Percentiles rank a stretch among this genome's conserved stretches.
Conservation (phyloP, 2,113 vertebrate species). For the Varanus salvator region DNA sequence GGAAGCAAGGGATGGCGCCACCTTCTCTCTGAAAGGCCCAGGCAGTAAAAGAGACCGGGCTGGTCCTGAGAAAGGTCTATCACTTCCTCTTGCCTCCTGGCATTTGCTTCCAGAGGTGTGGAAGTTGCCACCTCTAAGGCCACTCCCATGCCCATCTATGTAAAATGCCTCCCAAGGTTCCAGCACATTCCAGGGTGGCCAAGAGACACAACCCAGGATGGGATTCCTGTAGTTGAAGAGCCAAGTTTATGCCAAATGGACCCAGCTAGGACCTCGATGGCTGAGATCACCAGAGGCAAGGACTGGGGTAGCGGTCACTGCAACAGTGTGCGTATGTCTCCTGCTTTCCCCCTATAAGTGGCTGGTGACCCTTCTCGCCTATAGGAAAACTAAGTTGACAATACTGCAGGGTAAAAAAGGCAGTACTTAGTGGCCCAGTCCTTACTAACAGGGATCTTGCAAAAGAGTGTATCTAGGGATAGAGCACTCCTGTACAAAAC, state of each 20-base stretch:
- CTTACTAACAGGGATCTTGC: background rate
- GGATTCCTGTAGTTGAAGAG: background rate
- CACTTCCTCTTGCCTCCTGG: background rate
- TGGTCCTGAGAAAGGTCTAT: too few relatives aligned
- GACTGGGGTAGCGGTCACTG: background rate
- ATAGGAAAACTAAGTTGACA: too few relatives aligned
- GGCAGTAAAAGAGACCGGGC: background rate
- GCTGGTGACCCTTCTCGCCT: background rate
- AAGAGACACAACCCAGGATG: background rate
- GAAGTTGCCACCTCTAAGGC: background rate
- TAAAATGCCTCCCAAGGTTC: background rate
- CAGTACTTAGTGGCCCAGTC: background rate
- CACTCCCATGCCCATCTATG: background rate
- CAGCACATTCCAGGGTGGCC: background rate
- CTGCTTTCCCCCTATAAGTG: background rate
- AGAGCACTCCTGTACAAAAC: background rate
- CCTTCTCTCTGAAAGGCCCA: background rate
- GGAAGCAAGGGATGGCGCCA: background rate
- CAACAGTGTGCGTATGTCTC: background rate
- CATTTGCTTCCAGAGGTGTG: background rate
- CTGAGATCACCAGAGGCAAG: background rate
- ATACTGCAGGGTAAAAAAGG: background rate
- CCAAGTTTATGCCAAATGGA: background rate
- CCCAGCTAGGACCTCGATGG: too few relatives aligned
- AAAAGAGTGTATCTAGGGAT: background rate